Percentiles rank a stretch among this genome's conserved stretches.
phyloP scores from a whole-genome alignment of 2,113 vertebrate species.

The Dicaeum eximium region DNA sequence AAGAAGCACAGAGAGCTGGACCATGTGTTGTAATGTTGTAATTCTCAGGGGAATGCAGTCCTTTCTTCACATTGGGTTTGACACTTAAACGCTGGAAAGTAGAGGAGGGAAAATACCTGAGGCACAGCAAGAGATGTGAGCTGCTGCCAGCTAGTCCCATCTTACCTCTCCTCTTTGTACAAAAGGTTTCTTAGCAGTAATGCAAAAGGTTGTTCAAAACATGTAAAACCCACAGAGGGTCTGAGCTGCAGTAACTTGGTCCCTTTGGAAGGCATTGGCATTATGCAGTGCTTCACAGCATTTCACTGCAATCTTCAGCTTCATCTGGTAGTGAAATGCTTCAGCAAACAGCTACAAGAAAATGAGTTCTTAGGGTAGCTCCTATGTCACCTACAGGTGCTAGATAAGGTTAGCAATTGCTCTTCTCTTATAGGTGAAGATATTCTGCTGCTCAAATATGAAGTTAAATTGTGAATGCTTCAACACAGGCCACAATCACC shows the following conservation, averaged over 20 bases:
- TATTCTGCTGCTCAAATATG: not conserved
- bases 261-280: not conserved
- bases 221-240: not conserved
- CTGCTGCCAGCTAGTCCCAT: not conserved
- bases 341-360: constrained; percentile 31
- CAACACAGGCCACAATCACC: not conserved
- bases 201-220: not conserved
- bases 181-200: not conserved
- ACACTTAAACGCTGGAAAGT: not conserved
- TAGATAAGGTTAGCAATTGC: constrained; percentile 8
- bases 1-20: not conserved
- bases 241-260: not conserved
- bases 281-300: not conserved
- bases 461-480: not conserved
- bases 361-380: not conserved
- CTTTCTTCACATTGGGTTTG: not conserved
- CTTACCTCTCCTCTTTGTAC: not conserved
- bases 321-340: constrained; percentile 17
- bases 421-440: not conserved
- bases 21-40: not conserved
- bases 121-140: not conserved
- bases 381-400: not conserved
- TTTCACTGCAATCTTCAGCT: not conserved
- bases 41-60: not conserved
- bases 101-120: not conserved